Base-by-base conservation (phyloP, 2,797 vertebrate species). In the Acipenser oxyrinchus region DNA sequence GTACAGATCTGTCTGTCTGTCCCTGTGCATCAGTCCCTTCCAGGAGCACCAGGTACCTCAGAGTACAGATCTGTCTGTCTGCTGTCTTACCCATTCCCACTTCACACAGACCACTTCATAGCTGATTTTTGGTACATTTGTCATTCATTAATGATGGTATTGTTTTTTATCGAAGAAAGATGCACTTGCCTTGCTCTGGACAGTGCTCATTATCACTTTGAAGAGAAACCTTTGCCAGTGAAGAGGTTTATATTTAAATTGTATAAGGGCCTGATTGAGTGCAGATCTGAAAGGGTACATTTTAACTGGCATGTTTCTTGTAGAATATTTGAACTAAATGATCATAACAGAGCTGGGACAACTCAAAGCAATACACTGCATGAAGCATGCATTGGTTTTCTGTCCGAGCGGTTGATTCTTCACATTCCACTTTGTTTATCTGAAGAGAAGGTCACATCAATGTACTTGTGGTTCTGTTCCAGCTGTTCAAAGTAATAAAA, bases 321-420 rank as follows among this genome's bases (percentile, higher is more conserved):
- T 62, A 69, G 57, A 68, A 71, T 69, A 63, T 67, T 6, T 37
- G 49, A 65, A 67, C 72, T 70, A 74, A 66, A 64, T 57, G 72
- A 72, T 37, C 23, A 37, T 37, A 75, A 74, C 71, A 64, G 58
- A 71, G 64, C 73, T 68, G 64, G 52, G 62, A 61, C 8, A 6
- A 65, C 61, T 63, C 58, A 57, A 72, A 61, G 64, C 68, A 65
- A 76, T 72, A 66, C 74, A 69, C 68, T 76, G 75, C 63, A 77
- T 76, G 75, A 73, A 67, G 48, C 60, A 15, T 13, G 51, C 65
- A 76, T 74, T 70, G 75, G 75, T 78, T 76, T 76, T 65, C 65
- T 75, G 76, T 71, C 67, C 48, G 53, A 60, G 64, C 51, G 69
- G 63, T 61, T 61, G 72, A 65, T 71, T 68, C 4, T 37, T 37